These are phyloP conservation scores for Pristis pectinata DNA, from an alignment of 2,797 vertebrate genomes.

Conservation along the genomic window DNA sequence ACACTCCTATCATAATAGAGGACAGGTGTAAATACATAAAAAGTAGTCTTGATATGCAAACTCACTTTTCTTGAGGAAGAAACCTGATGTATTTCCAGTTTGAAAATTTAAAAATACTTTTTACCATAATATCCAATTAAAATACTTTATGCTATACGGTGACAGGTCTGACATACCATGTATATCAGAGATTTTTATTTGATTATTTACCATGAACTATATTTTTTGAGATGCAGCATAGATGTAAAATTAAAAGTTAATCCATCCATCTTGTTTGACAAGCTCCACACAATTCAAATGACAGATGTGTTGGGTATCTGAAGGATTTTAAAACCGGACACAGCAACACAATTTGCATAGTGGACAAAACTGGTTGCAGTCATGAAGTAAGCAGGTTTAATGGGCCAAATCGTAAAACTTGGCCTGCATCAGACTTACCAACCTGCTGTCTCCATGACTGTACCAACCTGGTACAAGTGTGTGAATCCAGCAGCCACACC, in stretches of 20 bases:
- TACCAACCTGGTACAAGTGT: too few species aligned
- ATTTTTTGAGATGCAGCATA: not conserved
- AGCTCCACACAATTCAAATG: not conserved
- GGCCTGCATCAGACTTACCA: too few species aligned
- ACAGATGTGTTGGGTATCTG: not conserved
- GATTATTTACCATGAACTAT: not conserved
- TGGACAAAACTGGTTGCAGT: not conserved
- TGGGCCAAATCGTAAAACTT: too few species aligned
- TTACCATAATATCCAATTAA: not conserved
- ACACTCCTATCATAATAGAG: conserved; percentile 56
- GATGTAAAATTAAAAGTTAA: not conserved
- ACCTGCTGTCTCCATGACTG: too few species aligned
- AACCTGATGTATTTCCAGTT: not conserved
- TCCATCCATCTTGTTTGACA: not conserved
- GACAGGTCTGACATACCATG: not conserved
- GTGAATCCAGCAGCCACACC: too few species aligned
- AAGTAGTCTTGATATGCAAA: conserved; percentile 40
- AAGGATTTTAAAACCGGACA: not conserved
- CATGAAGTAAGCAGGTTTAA: not conserved
- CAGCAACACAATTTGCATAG: not conserved
- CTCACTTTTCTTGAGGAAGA: not conserved
- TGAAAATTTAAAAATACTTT: not conserved
- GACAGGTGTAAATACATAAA: conserved; percentile 56
- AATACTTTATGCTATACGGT: too few species aligned
- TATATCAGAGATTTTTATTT: not conserved